These are phyloP conservation scores for Microplitis mediator DNA, from an alignment of 1,140 invertebrate species.

Conservation along the genomic window DNA sequence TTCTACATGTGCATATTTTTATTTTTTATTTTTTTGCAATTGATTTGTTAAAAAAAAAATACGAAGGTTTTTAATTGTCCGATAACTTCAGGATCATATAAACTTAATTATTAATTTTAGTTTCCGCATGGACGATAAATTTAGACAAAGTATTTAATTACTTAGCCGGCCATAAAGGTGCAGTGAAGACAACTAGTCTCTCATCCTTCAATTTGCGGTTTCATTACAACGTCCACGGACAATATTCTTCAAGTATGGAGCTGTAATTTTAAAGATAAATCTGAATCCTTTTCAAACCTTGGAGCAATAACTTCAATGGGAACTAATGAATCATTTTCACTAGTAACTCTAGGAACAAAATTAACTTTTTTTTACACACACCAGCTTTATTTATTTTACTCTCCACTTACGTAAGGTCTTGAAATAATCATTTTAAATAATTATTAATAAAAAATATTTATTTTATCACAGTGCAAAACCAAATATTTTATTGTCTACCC, in stretches of 20 bases:
- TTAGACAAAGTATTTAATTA: conserved; percentile 33
- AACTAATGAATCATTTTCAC: conserved; percentile 18
- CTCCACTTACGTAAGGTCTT: conserved; percentile 38
- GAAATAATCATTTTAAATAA: neutral
- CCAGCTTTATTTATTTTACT: conserved; percentile 38
- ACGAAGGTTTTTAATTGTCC: no score
- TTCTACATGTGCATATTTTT: no score
- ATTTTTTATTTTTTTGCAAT: no score
- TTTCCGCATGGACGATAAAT: conserved; percentile 31
- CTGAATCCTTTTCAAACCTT: conserved; percentile 27
- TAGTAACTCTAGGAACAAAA: conserved; percentile 30
- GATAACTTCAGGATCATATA: no score
- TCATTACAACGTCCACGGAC: conserved; percentile 34
- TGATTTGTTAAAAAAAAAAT: no score
- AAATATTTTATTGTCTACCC: conserved; percentile 28
- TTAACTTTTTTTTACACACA: conserved; percentile 38
- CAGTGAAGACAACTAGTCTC: conserved; percentile 13
- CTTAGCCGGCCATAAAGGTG: conserved; percentile 20
- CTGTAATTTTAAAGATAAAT: conserved; percentile 36
- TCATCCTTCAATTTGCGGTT: conserved; percentile 41
- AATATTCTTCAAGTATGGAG: conserved; percentile 40
- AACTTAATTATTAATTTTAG: conserved; percentile 12
- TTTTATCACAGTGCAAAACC: conserved; percentile 30
- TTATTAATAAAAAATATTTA: neutral
- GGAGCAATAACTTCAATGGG: conserved; percentile 27